These are phyloP conservation scores for Romanogobio albipinnatus DNA, from an alignment of 2,113 vertebrate species.

Conservation along the genomic window DNA sequence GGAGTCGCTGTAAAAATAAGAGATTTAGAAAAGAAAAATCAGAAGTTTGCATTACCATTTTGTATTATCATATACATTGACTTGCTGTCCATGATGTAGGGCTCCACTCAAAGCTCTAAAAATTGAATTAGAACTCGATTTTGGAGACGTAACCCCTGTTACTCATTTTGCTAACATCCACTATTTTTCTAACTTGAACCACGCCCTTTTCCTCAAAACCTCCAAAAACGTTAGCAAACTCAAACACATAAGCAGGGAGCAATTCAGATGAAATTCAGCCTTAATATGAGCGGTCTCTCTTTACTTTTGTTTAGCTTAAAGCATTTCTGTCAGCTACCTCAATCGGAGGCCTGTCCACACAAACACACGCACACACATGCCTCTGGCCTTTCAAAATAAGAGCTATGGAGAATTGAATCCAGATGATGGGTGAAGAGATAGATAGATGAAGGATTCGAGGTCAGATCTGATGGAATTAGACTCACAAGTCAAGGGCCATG, in stretches of 20 bases:
- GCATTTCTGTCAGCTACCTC: not conserved
- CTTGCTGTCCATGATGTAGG: not conserved
- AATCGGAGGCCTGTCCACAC: conserved; percentile 20
- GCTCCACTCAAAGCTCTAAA: not conserved
- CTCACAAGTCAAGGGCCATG: conserved; percentile 14
- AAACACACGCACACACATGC: conserved; percentile 28
- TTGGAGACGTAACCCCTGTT: not conserved
- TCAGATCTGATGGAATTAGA: conserved; percentile 55
- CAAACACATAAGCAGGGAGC: not conserved
- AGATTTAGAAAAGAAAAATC: not conserved
- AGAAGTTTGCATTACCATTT: not conserved
- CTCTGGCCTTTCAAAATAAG: conserved; percentile 64
- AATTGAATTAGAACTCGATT: not conserved
- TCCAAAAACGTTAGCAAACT: not conserved
- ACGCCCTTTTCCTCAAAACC: not conserved
- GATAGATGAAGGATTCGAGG: conserved; percentile 46
- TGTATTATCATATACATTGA: not conserved
- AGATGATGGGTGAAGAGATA: conserved; percentile 61
- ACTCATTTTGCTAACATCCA: not conserved
- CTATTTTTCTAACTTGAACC: not conserved
- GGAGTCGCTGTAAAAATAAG: conserved; percentile 18
- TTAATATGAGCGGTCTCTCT: conserved; percentile 4
- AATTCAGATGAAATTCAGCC: not conserved
- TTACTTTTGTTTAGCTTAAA: not conserved
- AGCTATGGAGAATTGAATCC: conserved; percentile 66